Evolutionary conservation across 2,888 invertebrate genomes (phyloP), one percentile per base, ranked within the genome.

Genomic region (Leucoma salicis): DNA sequence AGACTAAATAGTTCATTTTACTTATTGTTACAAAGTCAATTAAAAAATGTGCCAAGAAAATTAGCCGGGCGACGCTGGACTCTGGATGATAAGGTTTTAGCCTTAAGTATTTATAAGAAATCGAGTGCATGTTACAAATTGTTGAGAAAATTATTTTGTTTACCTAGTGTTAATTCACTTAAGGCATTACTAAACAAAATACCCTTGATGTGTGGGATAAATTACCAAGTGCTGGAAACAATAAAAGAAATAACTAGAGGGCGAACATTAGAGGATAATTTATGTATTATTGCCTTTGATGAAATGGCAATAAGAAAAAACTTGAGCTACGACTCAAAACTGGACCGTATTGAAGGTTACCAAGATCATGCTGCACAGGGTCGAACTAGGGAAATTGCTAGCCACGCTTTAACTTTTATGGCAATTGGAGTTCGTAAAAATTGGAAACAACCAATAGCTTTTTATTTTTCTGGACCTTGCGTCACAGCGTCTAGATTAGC

Each of bases 271-370:
- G n/a, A n/a, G n/a, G n/a, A n/a, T n/a, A n/a, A n/a, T n/a, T n/a
- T n/a, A n/a, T n/a, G 21, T 33, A 15, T 14, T 2, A 2, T 15
- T 3, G 34, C 24, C 7, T 34, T 34, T 24, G 35, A 35, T 6
- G 35, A 35, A n/a, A 35, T 27, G 35, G 14, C 25, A n/a, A 27
- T 35, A 4, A 35, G 35, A 27, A 34, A 34, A 14, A 24, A 24
- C n/a, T 3, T 34, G 3, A 14, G 2, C 7, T 34, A 34, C n/a
- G 24, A 24, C 6, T 10, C 14, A 2, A 34, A 34, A 25, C 24
- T 14, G 13, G 34, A 25, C n/a, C 14, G 10, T 3, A 13, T 34
- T 41, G 31, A 34, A 14, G 34, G 34, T 10, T 34, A 14, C n/a
- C 34, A 34, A 8, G 24, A 34, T 24, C 34, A 34, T 34, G 34